Conservation (phyloP, 2,888 invertebrate genomes). For the Heptascelio sp. region DNA sequence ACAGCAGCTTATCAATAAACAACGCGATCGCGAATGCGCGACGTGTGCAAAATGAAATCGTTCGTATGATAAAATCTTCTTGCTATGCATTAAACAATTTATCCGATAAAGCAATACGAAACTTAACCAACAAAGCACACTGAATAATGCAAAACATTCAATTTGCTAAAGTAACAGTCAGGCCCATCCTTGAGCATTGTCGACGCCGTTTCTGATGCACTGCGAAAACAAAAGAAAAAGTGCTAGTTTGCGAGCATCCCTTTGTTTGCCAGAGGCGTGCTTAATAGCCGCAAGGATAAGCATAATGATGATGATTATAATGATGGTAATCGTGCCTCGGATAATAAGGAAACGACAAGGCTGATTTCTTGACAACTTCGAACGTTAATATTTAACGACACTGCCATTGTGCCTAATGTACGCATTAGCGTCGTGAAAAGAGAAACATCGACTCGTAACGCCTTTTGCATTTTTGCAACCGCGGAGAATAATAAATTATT, state of each 20-base stretch:
- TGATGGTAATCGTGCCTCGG: constrained; percentile 73
- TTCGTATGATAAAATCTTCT: not conserved
- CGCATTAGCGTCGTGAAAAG: constrained; percentile 46
- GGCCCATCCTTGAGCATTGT: constrained; percentile 54
- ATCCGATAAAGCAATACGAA: not conserved
- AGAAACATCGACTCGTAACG: constrained; percentile 37
- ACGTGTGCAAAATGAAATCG: too few relatives aligned
- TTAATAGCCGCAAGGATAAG: constrained; percentile 74
- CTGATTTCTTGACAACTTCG: constrained; percentile 60
- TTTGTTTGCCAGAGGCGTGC: constrained; percentile 71
- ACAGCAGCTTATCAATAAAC: too few relatives aligned
- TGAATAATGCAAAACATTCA: constrained; percentile 66
- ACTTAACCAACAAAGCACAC: constrained; percentile 45
- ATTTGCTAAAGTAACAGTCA: constrained; percentile 55
- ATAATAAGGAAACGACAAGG: constrained; percentile 62
- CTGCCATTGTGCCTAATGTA: constrained; percentile 56
- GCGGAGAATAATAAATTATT: constrained; percentile 40
- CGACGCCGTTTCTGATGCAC: constrained; percentile 30
- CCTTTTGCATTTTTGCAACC: constrained; percentile 20
- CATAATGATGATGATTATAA: constrained; percentile 75
- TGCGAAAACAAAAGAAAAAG: constrained; percentile 52
- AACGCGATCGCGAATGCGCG: too few relatives aligned
- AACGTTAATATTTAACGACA: constrained; percentile 60
- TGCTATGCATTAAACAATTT: not conserved
- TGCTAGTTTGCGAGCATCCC: constrained; percentile 59